phyloP scores from a whole-genome alignment of 1,140 invertebrate species.

The Dinoponera quadriceps region DNA sequence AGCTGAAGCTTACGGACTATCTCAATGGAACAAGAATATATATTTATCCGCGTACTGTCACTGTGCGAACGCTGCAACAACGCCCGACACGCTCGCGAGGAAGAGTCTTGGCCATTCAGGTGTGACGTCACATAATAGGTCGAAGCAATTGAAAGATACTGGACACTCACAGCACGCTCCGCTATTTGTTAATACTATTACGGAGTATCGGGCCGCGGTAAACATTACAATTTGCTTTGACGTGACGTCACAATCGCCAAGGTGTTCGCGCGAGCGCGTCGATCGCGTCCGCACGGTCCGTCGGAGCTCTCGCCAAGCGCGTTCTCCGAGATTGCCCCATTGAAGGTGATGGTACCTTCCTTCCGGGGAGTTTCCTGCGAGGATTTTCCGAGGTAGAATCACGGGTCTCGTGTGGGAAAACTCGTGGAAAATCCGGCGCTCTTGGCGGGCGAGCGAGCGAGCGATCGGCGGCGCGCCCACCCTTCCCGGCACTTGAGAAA shows the following conservation, averaged over 20 bases:
- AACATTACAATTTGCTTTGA: background rate
- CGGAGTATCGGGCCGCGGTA: background rate
- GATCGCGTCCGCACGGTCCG: background rate
- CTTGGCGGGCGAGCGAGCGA: background rate
- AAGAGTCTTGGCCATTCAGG: background rate
- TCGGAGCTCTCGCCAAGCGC: background rate
- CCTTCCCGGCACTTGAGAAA: constrained; percentile 67
- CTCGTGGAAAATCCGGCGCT: constrained; percentile 12
- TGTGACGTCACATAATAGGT: background rate
- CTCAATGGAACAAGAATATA: no score
- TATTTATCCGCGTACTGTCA: no score
- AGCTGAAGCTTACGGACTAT: no score
- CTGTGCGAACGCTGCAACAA: no score
- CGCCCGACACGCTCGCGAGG: no score
- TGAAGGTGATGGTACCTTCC: no score
- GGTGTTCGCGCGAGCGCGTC: background rate
- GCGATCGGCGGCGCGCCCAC: constrained; percentile 28
- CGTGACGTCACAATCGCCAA: background rate
- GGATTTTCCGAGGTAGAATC: background rate
- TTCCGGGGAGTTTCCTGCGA: background rate
- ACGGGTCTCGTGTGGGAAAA: constrained; percentile 17
- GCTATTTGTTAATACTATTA: background rate
- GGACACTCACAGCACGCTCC: background rate
- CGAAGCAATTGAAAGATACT: background rate
- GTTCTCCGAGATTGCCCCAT: no score